Evolutionary conservation across 2,113 vertebrate genomes (phyloP), one percentile per base, ranked within the genome.

Genomic region (Eretmochelys imbricata): DNA sequence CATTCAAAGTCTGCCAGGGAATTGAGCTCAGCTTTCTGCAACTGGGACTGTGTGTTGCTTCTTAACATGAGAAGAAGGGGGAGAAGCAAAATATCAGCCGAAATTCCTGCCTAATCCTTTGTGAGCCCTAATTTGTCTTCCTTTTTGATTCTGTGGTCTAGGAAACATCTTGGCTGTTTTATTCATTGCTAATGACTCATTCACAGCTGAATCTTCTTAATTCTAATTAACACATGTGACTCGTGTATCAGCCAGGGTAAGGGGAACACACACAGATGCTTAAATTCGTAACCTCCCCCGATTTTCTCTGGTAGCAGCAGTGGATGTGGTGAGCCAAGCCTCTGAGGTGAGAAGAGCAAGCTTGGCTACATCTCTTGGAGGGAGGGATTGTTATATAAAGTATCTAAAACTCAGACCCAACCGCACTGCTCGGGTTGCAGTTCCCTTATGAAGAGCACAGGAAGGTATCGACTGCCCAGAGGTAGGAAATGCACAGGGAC

Each of bases 241-340:
- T 4, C 3, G 57, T 79, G 27, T 12, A 16, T 46, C 62, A 57
- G 29, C 6, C 0, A 0, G 20, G 22, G 14, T 1, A 2, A 13
- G 24, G 80, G 48, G 69, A 14, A 29, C 12, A 49, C 35, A 51
- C n/a, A 55, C 6, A 31, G 1, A 2, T 16, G 54, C 2, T 1
- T 14, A 79, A 46, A 29, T 20, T 1, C 35, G 13, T 79, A 3
- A 0, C 53, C 10, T 27, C 46, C n/a, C 53, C 20, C n/a, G 10
- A 5, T 16, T 9, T 10, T 17, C 35, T 69, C 35, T 10, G 31
- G 17, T 69, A 38, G 65, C 65, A 69, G 17, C 14, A n/a, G 35
- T n/a, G 35, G 9, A n/a, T 69, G 65, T 5, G 35, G 35, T 7
- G 35, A 17, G n/a, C n/a, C 53, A 25, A 48, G 14, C 25, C 11